Base-by-base conservation (phyloP, 2,113 vertebrate species). In the Aptenodytes patagonicus region DNA sequence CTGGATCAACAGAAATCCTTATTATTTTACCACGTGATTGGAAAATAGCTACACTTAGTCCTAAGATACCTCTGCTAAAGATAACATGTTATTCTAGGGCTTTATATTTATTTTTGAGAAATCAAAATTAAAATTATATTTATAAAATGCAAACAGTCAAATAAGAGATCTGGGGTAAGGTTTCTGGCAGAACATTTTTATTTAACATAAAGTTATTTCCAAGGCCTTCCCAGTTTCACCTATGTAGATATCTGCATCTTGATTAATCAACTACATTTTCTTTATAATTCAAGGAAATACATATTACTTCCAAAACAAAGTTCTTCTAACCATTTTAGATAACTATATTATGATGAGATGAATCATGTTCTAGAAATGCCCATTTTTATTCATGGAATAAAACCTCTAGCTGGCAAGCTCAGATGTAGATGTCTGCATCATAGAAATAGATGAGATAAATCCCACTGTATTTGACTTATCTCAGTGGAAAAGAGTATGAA, bases 401-500 rank as follows among this genome's bases (percentile, higher is more conserved):
- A 85, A 71, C 1, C 19, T 47, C 24, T 79, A 44, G 4, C 34
- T 89, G 90, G 16, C 68, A 91, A 90, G 22, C 11, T 87, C 13
- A 52, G 28, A n/a, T 52, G 26, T 58, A 69, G 26, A 28, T 76
- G 40, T 85, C 54, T 65, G 17, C 28, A 77, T 65, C 58, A 65
- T 54, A 65, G 93, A 80, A 86, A 72, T 76, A 80, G 40, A 69
- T 88, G 54, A 93, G 62, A 78, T 77, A 83, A 88, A 90, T 83
- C 44, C 49, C 62, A 54, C 18, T 77, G 7, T 65, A 80, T 88
- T 80, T 97, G 49, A 92, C 66, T 95, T 92, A 76, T 79, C n/a
- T 92, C 38, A 54, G 14, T 36, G n/a, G 49, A 80, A 90, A 73
- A 46, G 3, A 65, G 65, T 80, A 92, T 73, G 8, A 93, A 93